A percentile compares a stretch with the other conserved stretches of the same genome.
phyloP scores from a whole-genome alignment of 2,797 vertebrate genomes.

The Sebastes kiyomatsui region DNA sequence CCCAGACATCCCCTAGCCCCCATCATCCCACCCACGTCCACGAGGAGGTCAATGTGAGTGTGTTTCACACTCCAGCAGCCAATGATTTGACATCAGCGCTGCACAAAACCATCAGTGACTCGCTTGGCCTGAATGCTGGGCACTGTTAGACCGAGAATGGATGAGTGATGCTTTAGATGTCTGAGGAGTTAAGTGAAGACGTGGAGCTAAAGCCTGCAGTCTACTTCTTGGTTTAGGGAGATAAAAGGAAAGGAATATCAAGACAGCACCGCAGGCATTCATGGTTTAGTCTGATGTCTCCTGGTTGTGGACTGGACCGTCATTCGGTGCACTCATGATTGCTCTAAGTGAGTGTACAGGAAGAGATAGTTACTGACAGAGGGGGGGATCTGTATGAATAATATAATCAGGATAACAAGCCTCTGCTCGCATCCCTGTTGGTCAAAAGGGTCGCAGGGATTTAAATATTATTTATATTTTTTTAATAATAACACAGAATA shows the following conservation, averaged over 20 bases:
- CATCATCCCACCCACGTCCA: neutral
- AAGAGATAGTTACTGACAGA: neutral
- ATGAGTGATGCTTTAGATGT: neutral
- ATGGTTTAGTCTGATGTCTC: neutral
- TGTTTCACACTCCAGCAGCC: constrained; percentile 2
- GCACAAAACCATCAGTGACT: neutral
- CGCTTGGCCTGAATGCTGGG: neutral
- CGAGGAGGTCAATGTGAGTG: neutral
- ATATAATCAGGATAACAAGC: constrained; percentile 52
- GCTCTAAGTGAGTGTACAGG: constrained; percentile 15
- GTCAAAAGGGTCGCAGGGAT: neutral
- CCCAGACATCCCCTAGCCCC: neutral
- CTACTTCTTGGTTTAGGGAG: neutral
- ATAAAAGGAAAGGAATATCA: neutral
- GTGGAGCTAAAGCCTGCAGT: neutral
- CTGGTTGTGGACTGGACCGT: neutral
- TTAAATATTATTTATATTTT: too few species aligned
- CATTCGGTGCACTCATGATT: constrained; percentile 5
- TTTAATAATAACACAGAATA: too few species aligned
- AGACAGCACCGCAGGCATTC: neutral
- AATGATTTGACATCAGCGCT: neutral
- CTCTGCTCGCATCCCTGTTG: neutral
- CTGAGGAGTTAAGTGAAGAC: neutral
- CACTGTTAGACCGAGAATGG: neutral
- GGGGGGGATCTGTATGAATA: constrained; percentile 8